Conservation (phyloP, 2,888 invertebrate genomes). For the Phytoseiulus persimilis region DNA sequence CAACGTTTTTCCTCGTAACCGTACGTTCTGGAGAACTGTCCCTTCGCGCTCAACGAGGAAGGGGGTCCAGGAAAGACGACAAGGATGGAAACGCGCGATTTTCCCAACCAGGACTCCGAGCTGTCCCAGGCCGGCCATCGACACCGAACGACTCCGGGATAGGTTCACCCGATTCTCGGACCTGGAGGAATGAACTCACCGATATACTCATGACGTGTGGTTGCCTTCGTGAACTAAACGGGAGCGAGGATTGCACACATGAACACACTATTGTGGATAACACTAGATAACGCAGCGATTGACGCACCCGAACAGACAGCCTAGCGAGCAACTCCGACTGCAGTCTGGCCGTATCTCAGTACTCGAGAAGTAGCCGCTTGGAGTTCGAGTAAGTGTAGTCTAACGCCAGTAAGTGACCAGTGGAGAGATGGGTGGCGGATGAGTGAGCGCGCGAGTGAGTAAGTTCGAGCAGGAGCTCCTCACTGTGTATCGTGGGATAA, state of each 20-base stretch:
- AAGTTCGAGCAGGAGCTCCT: neutral
- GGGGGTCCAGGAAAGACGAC: too few relatives aligned
- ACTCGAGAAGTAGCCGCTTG: neutral
- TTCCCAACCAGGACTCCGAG: too few relatives aligned
- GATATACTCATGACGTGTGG: neutral
- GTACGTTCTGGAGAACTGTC: too few relatives aligned
- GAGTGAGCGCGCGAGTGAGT: conserved; percentile 13
- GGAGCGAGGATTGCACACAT: neutral
- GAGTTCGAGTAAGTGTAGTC: neutral
- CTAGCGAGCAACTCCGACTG: neutral
- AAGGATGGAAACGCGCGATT: too few relatives aligned
- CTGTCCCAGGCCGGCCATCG: too few relatives aligned
- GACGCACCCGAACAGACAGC: neutral
- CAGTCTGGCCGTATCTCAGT: neutral
- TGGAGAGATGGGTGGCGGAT: neutral
- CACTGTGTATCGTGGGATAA: conserved; percentile 38
- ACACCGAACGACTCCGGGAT: too few relatives aligned
- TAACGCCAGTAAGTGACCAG: neutral
- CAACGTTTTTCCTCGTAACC: too few relatives aligned
- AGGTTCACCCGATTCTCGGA: too few relatives aligned
- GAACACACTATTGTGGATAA: neutral
- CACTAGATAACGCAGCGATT: neutral
- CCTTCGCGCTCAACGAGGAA: too few relatives aligned
- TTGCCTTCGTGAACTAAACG: neutral
- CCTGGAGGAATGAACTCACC: neutral